These are phyloP conservation scores for Pseudeuparius sepicola DNA, from an alignment of 2,888 invertebrate species.

Conservation along the genomic window DNA sequence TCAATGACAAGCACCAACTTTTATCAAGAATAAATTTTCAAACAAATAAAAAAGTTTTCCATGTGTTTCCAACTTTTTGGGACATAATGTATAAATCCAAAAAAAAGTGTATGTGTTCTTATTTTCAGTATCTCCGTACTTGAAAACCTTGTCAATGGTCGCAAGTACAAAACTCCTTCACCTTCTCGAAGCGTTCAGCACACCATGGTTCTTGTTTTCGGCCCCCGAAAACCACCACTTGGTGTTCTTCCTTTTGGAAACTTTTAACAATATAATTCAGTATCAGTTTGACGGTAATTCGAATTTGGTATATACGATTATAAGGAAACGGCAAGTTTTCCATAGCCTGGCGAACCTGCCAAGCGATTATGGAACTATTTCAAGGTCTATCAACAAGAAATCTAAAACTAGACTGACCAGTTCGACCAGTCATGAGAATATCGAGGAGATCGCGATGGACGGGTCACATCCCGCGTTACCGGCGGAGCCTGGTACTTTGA, in stretches of 20 bases:
- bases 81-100: no score
- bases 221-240: conserved; percentile 95
- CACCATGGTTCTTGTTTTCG: conserved; percentile 98
- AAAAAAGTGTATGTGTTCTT: no score
- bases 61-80: no score
- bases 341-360: conserved; percentile 96
- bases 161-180: conserved; percentile 95
- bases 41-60: no score
- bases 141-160: conserved; percentile 98
- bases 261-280: conserved; percentile 99
- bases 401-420: conserved; percentile 31
- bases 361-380: conserved; percentile 82
- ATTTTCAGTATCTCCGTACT: conserved; percentile 85
- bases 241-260: conserved; percentile 96
- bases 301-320: conserved; percentile 97
- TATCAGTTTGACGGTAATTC: conserved; percentile 99
- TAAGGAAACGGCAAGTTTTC: conserved; percentile 92
- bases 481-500: conserved; percentile 85
- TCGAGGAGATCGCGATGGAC: conserved; percentile 66
- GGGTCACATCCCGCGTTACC: conserved; percentile 75
- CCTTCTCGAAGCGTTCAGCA: conserved; percentile 94
- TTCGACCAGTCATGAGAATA: conserved; percentile 44
- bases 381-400: conserved; percentile 58
- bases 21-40: no score
- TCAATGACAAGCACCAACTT: no score